Conservation (phyloP, 2,888 invertebrate species). For the Phalangium opilio region DNA sequence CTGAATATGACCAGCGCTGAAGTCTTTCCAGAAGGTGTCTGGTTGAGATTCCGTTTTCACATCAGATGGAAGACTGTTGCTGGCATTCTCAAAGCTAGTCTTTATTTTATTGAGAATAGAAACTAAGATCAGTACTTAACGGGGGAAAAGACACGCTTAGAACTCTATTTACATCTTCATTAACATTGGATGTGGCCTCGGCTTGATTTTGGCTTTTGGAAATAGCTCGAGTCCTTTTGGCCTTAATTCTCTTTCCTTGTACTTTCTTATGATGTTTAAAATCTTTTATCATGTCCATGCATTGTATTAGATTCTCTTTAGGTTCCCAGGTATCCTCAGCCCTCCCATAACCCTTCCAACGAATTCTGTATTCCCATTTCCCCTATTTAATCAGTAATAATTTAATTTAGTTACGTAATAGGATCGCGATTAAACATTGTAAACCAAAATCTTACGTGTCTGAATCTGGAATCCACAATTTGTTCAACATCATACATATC, state of each 20-base stretch:
- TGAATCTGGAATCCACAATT: too few relatives aligned
- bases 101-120: conserved; percentile 16
- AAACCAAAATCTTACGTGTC: too few relatives aligned
- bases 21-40: conserved; percentile 31
- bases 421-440: too few relatives aligned
- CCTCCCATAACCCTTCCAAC: conserved; percentile 30
- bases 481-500: too few relatives aligned
- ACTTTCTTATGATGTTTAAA: conserved; percentile 8
- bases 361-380: conserved; percentile 26
- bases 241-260: too few relatives aligned
- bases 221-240: too few relatives aligned
- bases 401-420: too few relatives aligned
- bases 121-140: too few relatives aligned
- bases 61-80: neutral
- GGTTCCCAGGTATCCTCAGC: conserved; percentile 32
- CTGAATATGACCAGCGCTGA: conserved; percentile 29
- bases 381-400: conserved; percentile 20
- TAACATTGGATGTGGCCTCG: too few relatives aligned
- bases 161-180: too few relatives aligned
- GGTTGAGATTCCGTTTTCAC: conserved; percentile 18
- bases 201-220: too few relatives aligned
- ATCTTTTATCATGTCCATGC: conserved; percentile 28
- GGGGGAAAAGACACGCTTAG: too few relatives aligned
- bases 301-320: conserved; percentile 28
- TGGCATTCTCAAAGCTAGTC: neutral